phyloP scores from a whole-genome alignment of 2,888 invertebrate genomes.

The Catocala nupta region DNA sequence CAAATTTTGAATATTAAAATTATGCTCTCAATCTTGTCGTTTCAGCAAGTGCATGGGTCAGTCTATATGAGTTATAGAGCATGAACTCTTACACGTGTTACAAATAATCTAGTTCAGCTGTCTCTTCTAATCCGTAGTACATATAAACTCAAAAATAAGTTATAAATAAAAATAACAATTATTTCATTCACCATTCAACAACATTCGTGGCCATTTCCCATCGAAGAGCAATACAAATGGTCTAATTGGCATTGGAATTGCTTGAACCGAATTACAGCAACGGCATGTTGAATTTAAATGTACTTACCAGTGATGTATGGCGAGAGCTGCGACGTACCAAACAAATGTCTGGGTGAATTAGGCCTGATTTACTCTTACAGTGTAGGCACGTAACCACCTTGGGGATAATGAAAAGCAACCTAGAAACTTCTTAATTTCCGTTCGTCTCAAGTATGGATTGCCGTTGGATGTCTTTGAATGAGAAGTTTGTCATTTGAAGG shows the following conservation, averaged over 20 bases:
- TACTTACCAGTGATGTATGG: conserved; percentile 35
- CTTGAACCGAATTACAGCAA: conserved; percentile 28
- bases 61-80: too few relatives aligned
- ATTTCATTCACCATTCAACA: neutral
- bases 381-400: conserved; percentile 28
- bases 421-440: conserved; percentile 9
- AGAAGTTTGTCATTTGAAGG: too few relatives aligned
- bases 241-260: conserved; percentile 24
- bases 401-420: conserved; percentile 8
- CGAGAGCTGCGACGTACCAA: conserved; percentile 8
- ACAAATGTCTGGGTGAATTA: conserved; percentile 20
- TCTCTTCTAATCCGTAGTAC: too few relatives aligned
- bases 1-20: too few relatives aligned
- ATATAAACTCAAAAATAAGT: too few relatives aligned
- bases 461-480: too few relatives aligned
- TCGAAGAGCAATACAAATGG: conserved; percentile 15
- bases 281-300: conserved; percentile 35
- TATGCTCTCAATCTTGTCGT: too few relatives aligned
- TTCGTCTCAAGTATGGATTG: neutral
- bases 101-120: too few relatives aligned
- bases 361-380: conserved; percentile 14
- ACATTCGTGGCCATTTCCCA: conserved; percentile 1
- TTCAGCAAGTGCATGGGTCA: too few relatives aligned
- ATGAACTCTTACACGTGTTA: too few relatives aligned
- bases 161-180: too few relatives aligned